These are phyloP conservation scores for Chelonus insularis DNA, from an alignment of 1,140 invertebrate genomes.

Conservation along the genomic window DNA sequence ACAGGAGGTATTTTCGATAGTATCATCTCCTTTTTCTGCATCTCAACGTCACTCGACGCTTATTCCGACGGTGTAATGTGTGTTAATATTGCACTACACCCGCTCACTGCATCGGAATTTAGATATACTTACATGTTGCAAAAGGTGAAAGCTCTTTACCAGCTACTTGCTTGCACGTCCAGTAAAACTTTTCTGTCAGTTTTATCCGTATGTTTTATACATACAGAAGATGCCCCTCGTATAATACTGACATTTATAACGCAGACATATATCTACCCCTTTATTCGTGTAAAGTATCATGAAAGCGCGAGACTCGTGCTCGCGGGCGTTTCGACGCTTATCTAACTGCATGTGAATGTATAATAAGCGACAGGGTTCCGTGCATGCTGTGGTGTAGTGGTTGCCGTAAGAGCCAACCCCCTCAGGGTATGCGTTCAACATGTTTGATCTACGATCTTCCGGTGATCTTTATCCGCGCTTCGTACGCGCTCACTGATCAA, in stretches of 20 bases:
- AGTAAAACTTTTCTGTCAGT: background rate
- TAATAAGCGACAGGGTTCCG: slow-evolving; percentile 50
- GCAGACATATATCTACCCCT: slow-evolving; percentile 57
- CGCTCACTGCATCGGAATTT: slow-evolving; percentile 9
- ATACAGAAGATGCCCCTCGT: slow-evolving; percentile 45
- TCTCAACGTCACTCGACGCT: background rate
- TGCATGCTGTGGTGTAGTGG: slow-evolving; percentile 30
- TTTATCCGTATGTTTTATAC: slow-evolving; percentile 6
- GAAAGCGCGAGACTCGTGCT: slow-evolving; percentile 42
- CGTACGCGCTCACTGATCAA: slow-evolving; percentile 2
- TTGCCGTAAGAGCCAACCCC: slow-evolving; percentile 16
- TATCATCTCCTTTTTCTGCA: background rate
- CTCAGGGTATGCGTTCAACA: slow-evolving; percentile 27
- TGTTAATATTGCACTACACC: slow-evolving; percentile 23
- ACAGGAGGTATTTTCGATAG: background rate
- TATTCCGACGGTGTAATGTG: background rate
- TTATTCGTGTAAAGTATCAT: slow-evolving; percentile 50
- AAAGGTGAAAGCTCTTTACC: slow-evolving; percentile 10
- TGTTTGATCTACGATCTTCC: slow-evolving; percentile 60
- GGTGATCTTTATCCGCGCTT: slow-evolving; percentile 42
- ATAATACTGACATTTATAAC: slow-evolving; percentile 62
- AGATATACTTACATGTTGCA: background rate
- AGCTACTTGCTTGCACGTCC: too few relatives aligned
- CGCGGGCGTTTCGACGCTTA: slow-evolving; percentile 39
- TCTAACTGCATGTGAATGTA: slow-evolving; percentile 53